Conservation (phyloP, 2,113 vertebrate species). For the Nerophis ophidion region DNA sequence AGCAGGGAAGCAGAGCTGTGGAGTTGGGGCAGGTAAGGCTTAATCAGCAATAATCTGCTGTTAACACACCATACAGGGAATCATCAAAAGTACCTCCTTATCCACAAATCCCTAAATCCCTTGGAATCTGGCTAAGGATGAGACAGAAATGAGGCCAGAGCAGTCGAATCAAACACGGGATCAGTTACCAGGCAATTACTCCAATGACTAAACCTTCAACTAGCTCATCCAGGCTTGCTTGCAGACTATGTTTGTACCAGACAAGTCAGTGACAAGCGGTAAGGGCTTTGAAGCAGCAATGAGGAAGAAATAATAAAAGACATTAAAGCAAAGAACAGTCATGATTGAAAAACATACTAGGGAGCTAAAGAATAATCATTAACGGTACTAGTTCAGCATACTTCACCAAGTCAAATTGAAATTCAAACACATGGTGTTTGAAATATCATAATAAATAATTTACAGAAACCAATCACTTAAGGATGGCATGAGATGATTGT, state of each 20-base stretch:
- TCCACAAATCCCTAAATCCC: slow-evolving; percentile 64
- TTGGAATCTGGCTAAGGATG: slow-evolving; percentile 59
- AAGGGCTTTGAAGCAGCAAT: slow-evolving; percentile 22
- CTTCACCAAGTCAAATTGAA: background rate
- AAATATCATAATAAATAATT: no score
- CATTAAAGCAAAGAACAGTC: slow-evolving; percentile 11
- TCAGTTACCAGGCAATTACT: slow-evolving; percentile 66
- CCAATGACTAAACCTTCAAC: slow-evolving; percentile 44
- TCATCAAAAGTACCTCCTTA: slow-evolving; percentile 60
- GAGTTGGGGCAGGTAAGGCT: slow-evolving; percentile 66
- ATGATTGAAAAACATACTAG: no score
- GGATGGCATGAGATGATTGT: no score
- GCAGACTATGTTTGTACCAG: slow-evolving; percentile 11
- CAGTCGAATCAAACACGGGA: slow-evolving; percentile 63
- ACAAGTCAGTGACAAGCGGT: slow-evolving; percentile 20
- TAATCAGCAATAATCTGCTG: slow-evolving; percentile 74
- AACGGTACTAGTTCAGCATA: background rate
- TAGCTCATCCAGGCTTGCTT: slow-evolving; percentile 35
- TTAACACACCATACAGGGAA: slow-evolving; percentile 69
- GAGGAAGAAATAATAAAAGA: slow-evolving; percentile 18
- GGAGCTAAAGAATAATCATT: background rate
- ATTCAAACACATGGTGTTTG: no score
- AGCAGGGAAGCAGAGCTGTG: slow-evolving; percentile 58
- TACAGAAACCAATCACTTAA: no score
- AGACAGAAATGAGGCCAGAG: slow-evolving; percentile 58